Percentiles rank a stretch among this genome's conserved stretches.
Evolutionary conservation across 2,113 vertebrate genomes (phyloP).

Genomic region (Conger conger): DNA sequence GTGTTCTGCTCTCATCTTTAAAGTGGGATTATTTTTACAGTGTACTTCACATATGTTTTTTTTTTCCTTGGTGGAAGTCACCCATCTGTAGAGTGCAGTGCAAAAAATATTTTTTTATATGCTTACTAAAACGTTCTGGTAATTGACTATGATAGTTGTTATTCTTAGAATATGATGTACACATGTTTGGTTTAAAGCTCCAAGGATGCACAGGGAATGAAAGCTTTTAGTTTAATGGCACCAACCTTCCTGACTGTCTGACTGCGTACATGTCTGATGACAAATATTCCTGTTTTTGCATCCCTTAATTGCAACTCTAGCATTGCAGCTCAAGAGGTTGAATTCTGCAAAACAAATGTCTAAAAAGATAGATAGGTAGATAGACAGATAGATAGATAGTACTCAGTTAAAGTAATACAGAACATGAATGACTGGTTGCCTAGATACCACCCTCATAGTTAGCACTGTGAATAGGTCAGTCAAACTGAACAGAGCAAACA

Average conservation of each 20-base stretch:
- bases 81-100: not conserved
- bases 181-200: not conserved
- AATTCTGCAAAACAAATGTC: not conserved
- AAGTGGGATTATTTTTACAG: no score
- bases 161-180: not conserved
- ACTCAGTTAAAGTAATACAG: slow-evolving; percentile 35
- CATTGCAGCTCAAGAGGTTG: not conserved
- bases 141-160: not conserved
- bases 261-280: not conserved
- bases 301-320: not conserved
- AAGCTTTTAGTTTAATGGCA: slow-evolving; percentile 1
- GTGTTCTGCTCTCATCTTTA: no score
- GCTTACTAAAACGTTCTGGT: not conserved
- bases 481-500: not conserved
- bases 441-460: slow-evolving; percentile 41
- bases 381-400: slow-evolving; percentile 27
- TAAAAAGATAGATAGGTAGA: slow-evolving; percentile 30
- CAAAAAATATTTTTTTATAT: not conserved
- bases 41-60: no score
- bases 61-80: not conserved
- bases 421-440: slow-evolving; percentile 49
- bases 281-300: not conserved
- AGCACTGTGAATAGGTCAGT: not conserved
- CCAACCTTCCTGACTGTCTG: not conserved
- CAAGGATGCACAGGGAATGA: not conserved